Conservation (phyloP, 2,888 invertebrate genomes). For the Bugulina stolonifera region DNA sequence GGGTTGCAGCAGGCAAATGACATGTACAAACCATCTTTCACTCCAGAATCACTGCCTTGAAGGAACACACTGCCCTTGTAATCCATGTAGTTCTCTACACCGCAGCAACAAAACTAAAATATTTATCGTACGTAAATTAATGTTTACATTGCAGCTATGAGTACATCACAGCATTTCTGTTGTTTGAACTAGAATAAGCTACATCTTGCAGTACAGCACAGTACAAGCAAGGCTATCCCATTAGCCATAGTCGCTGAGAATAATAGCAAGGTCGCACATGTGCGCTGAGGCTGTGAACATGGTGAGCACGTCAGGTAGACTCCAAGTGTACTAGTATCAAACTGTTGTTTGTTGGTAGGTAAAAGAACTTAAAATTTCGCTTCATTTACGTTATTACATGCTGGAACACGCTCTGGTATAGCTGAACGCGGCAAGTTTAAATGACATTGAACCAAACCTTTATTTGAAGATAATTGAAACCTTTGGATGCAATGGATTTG, state of each 20-base stretch:
- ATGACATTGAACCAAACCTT: slow-evolving; percentile 1
- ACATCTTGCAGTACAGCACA: not conserved
- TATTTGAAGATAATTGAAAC: slow-evolving; percentile 12
- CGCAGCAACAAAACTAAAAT: slow-evolving; percentile 16
- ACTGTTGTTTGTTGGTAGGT: no score
- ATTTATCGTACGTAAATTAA: not conserved
- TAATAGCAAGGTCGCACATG: not conserved
- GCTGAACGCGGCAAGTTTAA: no score
- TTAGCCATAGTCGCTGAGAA: not conserved
- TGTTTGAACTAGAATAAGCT: not conserved
- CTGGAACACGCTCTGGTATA: no score
- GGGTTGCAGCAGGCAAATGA: slow-evolving; percentile 21
- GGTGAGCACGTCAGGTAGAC: no score
- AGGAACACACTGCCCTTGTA: slow-evolving; percentile 14
- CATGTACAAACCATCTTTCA: not conserved
- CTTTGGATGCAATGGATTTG: not conserved
- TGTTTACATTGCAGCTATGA: not conserved
- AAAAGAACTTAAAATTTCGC: no score
- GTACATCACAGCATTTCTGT: not conserved
- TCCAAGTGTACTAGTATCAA: no score
- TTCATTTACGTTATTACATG: no score
- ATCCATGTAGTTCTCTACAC: slow-evolving; percentile 13
- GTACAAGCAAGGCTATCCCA: not conserved
- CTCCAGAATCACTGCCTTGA: not conserved
- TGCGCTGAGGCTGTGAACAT: no score